These are phyloP conservation scores for Gorsachius magnificus DNA, from an alignment of 2,797 vertebrate genomes.

Conservation along the genomic window DNA sequence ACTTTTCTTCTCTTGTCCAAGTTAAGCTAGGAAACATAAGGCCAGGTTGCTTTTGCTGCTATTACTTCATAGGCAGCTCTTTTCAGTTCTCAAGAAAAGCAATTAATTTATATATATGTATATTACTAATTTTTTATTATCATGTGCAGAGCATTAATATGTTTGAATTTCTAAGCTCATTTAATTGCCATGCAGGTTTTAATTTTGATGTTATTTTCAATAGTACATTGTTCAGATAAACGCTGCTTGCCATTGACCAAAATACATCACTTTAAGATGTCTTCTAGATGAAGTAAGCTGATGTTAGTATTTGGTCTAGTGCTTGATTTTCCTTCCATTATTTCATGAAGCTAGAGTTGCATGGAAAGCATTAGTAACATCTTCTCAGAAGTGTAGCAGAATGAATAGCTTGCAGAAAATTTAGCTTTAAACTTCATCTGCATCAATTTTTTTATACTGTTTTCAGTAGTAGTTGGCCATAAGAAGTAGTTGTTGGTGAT, in stretches of 20 bases:
- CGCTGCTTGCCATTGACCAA: neutral
- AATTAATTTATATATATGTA: neutral
- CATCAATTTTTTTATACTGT: accelerated
- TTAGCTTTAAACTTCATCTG: neutral
- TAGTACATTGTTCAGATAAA: neutral
- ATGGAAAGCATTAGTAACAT: neutral
- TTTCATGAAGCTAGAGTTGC: neutral
- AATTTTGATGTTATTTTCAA: neutral
- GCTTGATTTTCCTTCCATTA: neutral
- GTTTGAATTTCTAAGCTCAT: neutral
- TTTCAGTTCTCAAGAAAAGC: neutral
- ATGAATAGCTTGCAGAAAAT: neutral
- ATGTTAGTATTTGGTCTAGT: neutral
- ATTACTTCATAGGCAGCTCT: neutral
- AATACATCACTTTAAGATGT: neutral
- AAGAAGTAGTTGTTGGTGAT: neutral
- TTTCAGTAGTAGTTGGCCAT: neutral
- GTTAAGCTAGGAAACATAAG: neutral
- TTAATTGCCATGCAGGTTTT: neutral
- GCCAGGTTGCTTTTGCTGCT: neutral
- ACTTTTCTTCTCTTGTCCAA: neutral
- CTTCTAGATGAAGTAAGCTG: neutral
- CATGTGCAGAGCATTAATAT: neutral
- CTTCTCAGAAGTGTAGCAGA: neutral
- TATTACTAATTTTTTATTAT: neutral